phyloP scores from a whole-genome alignment of 2,113 vertebrate genomes.

The Paradoxurus hermaphroditus region DNA sequence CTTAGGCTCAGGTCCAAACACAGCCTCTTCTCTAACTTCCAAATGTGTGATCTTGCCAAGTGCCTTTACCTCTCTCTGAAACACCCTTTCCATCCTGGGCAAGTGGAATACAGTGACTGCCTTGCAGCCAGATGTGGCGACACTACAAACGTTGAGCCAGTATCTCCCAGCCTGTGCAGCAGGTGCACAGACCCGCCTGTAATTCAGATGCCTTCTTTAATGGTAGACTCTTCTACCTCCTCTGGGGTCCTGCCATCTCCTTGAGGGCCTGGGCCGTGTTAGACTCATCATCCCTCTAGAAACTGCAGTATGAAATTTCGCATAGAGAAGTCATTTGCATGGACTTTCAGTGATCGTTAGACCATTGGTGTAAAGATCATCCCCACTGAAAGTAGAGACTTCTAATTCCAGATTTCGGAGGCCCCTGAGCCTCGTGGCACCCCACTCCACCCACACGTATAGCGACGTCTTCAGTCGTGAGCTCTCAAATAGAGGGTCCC shows the following conservation, averaged over 20 bases:
- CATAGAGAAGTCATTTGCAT: background rate
- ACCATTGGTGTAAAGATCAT: background rate
- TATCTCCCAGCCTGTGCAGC: background rate
- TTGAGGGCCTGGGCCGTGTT: background rate
- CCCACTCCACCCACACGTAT: background rate
- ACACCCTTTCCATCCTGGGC: background rate
- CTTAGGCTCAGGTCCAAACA: background rate
- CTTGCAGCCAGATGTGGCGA: background rate
- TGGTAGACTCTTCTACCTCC: background rate
- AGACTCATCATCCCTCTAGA: background rate
- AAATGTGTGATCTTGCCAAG: background rate
- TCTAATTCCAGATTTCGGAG: background rate
- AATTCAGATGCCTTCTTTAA: background rate
- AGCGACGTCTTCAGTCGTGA: background rate
- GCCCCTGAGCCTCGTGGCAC: accelerated
- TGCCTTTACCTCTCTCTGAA: background rate
- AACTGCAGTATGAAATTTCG: background rate
- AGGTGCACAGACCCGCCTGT: background rate
- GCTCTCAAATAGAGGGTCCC: background rate
- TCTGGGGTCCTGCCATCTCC: background rate
- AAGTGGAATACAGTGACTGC: background rate
- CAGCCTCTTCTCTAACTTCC: background rate
- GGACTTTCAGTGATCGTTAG: background rate
- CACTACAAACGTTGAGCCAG: background rate
- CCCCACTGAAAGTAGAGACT: background rate